A percentile compares a stretch with the other conserved stretches of the same genome.
phyloP scores from a whole-genome alignment of 2,888 invertebrate genomes.

The Dichetophora obliterata region DNA sequence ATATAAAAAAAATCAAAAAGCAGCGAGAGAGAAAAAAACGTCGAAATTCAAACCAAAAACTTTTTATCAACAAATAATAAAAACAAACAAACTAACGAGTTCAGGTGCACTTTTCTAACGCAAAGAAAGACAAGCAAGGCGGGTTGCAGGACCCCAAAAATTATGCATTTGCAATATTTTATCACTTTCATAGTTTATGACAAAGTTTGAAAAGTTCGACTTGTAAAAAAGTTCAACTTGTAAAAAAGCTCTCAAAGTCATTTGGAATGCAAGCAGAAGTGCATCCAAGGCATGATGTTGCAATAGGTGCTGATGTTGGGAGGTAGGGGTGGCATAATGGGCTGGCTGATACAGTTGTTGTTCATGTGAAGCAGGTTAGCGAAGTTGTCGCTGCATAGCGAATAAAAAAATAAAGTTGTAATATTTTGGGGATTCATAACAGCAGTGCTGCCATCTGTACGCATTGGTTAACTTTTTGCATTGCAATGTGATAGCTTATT shows the following conservation, averaged over 20 bases:
- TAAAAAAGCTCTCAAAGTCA: slow-evolving; percentile 34
- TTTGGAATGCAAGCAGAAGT: slow-evolving; percentile 35
- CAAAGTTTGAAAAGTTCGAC: slow-evolving; percentile 44
- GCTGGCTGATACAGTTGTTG: neutral
- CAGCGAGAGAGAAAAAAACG: too few relatives aligned
- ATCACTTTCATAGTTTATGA: slow-evolving; percentile 39
- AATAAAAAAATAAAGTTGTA: neutral
- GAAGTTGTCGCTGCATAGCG: neutral
- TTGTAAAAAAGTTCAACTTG: slow-evolving; percentile 40
- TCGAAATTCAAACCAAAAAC: too few relatives aligned
- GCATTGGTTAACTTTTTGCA: slow-evolving; percentile 13
- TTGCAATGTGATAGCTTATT: slow-evolving; percentile 6
- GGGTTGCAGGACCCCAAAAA: neutral
- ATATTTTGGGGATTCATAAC: slow-evolving; percentile 32
- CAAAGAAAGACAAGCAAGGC: neutral
- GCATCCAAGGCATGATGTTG: neutral
- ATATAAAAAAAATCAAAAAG: too few relatives aligned
- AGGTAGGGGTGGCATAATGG: neutral
- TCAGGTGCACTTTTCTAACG: neutral
- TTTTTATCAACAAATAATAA: too few relatives aligned
- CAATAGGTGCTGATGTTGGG: neutral
- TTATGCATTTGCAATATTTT: slow-evolving; percentile 33
- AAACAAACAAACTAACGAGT: neutral
- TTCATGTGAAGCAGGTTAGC: neutral
- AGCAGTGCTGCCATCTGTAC: slow-evolving; percentile 28